Evolutionary conservation across 2,888 invertebrate genomes (phyloP), one percentile per base, ranked within the genome.

Genomic region (Choreutis nemorana): DNA sequence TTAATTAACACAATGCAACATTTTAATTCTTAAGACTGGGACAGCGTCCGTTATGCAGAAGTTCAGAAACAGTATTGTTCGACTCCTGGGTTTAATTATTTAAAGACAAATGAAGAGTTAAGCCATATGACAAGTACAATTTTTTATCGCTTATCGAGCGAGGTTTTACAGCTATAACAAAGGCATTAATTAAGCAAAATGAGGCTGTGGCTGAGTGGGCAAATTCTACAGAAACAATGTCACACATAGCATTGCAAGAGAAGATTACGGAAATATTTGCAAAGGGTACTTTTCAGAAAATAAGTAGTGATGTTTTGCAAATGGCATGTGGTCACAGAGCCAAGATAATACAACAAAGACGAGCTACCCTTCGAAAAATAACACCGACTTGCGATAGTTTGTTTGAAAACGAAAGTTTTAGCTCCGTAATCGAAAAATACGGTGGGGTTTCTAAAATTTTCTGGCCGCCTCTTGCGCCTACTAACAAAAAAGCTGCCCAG

Each of bases 251-350:
- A 18, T 18, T 18, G 18, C 18, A 18, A 18, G 18, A 18, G 18
- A 33, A 33, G 15, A 26, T 33, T 23, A 28, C 29, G 2, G 30
- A 30, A 4, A 7, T 33, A 6, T 30, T 33, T 14, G 11, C 12
- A 18, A 33, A 30, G 16, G 30, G 33, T 15, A 16, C 23, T 7
- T 14, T 33, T 6, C 15, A 14, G n/a, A 30, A 30, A 27, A 21
- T 26, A 4, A 18, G 25, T 11, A 11, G 29, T 3, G 29, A 33
- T 20, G 8, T 33, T 8, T 30, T 33, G 18, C 34, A 34, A 29
- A 21, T 34, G 20, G 29, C 14, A 13, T 34, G 31, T 8, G 34
- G 34, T 10, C 34, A 34, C 12, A 23, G 34, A 12, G 31, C 34
- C 7, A 28, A 34, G 15, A 6, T 25, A 5, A 34, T 28, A 8